Percentiles rank a stretch among this genome's conserved stretches.
These are phyloP conservation scores for Macaria liturata DNA, from an alignment of 2,888 invertebrate species.

Conservation along the genomic window DNA sequence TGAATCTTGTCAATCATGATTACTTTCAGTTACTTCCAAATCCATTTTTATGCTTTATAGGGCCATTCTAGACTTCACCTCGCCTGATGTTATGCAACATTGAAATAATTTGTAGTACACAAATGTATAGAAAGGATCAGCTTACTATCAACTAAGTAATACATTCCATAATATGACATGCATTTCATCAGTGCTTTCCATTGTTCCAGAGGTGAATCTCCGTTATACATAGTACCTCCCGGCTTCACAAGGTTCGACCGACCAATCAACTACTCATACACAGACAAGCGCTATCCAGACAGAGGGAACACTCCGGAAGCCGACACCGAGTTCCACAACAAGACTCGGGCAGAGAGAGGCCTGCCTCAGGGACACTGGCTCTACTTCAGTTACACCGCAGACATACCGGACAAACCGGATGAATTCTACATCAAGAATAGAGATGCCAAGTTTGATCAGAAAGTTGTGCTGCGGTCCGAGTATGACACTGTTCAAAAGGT, in stretches of 20 bases:
- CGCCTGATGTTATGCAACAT: too few relatives aligned
- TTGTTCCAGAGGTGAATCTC: constrained; percentile 65
- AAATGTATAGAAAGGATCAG: too few relatives aligned
- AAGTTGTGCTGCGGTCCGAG: constrained; percentile 68
- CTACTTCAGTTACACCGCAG: constrained; percentile 84
- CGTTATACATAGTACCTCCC: constrained; percentile 89
- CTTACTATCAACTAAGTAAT: too few relatives aligned
- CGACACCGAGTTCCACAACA: constrained; percentile 59
- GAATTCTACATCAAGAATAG: constrained; percentile 82
- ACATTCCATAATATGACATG: too few relatives aligned
- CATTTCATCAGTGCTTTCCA: too few relatives aligned
- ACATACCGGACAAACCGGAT: constrained; percentile 85
- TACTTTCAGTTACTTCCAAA: too few relatives aligned
- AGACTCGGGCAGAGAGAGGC: constrained; percentile 53
- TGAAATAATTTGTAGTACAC: too few relatives aligned
- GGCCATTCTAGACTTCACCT: too few relatives aligned
- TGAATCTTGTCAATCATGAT: too few relatives aligned
- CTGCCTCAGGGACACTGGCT: constrained; percentile 82
- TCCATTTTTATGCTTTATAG: too few relatives aligned
- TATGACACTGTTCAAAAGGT: constrained; percentile 76
- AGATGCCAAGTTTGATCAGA: constrained; percentile 55
- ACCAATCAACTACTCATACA: constrained; percentile 66
- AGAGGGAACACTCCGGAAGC: constrained; percentile 40
- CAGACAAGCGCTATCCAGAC: constrained; percentile 58
- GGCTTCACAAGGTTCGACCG: constrained; percentile 91